These are phyloP conservation scores for Calvadosia cruxmelitensis DNA, from an alignment of 30 jellyfish, hydroid and myxozoan genomes.

Conservation along the genomic window DNA sequence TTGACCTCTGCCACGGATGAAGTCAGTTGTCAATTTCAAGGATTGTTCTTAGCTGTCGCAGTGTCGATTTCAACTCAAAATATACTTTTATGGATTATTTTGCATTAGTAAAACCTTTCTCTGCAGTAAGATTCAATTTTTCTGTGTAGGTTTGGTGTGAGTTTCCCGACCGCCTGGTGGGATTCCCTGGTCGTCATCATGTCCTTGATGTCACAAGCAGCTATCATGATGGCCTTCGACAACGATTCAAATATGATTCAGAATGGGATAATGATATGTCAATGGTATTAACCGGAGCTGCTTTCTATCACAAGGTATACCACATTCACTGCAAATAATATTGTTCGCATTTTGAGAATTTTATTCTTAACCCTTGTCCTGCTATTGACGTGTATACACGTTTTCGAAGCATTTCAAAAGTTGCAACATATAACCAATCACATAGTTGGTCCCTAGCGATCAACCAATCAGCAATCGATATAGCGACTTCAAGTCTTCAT, in stretches of 20 bases:
- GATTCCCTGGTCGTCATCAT: conserved; percentile 83
- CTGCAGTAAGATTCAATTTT: not conserved
- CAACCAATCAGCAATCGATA: too few relatives aligned
- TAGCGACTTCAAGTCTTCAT: too few relatives aligned
- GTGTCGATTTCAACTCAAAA: too few relatives aligned
- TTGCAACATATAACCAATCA: too few relatives aligned
- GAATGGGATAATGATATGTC: conserved; percentile 83
- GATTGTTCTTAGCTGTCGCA: too few relatives aligned
- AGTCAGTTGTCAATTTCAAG: too few relatives aligned
- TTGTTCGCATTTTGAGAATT: not conserved
- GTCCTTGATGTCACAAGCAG: not conserved
- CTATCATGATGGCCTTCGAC: conserved; percentile 1
- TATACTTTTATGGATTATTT: not conserved
- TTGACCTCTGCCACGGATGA: too few relatives aligned
- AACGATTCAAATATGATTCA: conserved; percentile 51
- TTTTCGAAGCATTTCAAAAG: too few relatives aligned
- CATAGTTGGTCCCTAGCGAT: too few relatives aligned
- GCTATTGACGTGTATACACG: too few relatives aligned
- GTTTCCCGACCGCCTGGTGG: conserved; percentile 82
- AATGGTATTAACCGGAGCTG: conserved; percentile 94
- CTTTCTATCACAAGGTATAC: conserved; percentile 71
- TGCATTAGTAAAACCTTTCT: not conserved
- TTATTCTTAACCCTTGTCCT: too few relatives aligned
- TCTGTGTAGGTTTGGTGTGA: conserved; percentile 37
- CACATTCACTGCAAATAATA: too few relatives aligned